Evolutionary conservation across 2,113 vertebrate species (phyloP), one percentile per base, ranked within the genome.

Genomic region (Mystacornis crossleyi): DNA sequence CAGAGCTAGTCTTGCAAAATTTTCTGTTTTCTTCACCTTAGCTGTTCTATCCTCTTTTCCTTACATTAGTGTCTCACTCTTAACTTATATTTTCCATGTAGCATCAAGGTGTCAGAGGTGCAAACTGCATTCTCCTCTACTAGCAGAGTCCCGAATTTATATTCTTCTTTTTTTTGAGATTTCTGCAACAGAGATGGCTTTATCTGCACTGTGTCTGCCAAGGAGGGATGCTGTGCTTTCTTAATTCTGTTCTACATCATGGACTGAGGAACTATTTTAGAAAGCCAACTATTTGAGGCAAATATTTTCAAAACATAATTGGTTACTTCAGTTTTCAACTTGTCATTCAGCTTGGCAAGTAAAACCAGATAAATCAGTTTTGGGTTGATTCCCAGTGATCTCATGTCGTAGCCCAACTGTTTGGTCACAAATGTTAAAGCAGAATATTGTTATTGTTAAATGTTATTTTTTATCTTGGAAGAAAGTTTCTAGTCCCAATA

Each of bases 381-480:
- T 89, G 93, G 40, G n/a, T 57, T 91, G 48, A 38, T 89, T 95
- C 64, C 65, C 72, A 60, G 80, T 73, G 69, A 82, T 81, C 43
- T 89, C 83, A 42, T 23, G 29, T 28, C 74, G 60, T 24, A 78
- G 75, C 15, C 55, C 84, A 95, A 91, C 83, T 95, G 83, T 94
- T 94, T 85, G 67, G 64, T 87, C 82, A 86, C 78, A 91, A 95
- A 92, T 84, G 82, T 91, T 89, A 51, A 62, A 89, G 15, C 64
- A 64, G 51, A 74, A 58, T 78, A 73, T 29, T 71, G 12, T 55
- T 58, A 67, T 74, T 12, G 34, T 92, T 87, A 74, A 94, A 94
- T 79, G 19, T 57, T 86, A 4, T 42, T 82, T 81, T 87, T 75
- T 72, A 55, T 48, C 36, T 83, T 83, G 48, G 75, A 40, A 75